Conservation (phyloP, 1,140 invertebrate species). For the Drosophila bocqueti region DNA sequence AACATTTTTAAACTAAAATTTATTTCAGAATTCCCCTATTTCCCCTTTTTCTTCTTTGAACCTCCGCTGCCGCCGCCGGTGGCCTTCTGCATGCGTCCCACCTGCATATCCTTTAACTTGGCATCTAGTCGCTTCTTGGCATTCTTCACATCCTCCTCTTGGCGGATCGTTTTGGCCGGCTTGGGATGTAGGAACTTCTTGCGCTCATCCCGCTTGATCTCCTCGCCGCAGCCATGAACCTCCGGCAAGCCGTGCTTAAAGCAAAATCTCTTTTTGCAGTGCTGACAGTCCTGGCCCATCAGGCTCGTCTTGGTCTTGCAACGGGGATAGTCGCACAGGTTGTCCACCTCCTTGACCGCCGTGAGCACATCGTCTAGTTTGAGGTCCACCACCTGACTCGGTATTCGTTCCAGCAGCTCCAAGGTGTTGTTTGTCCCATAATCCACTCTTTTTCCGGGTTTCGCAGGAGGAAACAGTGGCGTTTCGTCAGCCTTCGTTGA, state of each 20-base stretch:
- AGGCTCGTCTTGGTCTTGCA: slow-evolving; percentile 81
- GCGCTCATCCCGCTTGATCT: slow-evolving; percentile 70
- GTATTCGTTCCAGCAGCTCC: slow-evolving; percentile 75
- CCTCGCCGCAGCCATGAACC: slow-evolving; percentile 79
- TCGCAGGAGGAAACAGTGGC: slow-evolving; percentile 65
- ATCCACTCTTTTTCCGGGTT: slow-evolving; percentile 59
- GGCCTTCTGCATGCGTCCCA: slow-evolving; percentile 72
- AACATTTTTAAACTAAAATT: slow-evolving; percentile 4
- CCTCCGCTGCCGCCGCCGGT: slow-evolving; percentile 5
- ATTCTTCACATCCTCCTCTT: slow-evolving; percentile 73
- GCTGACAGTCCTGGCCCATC: slow-evolving; percentile 78
- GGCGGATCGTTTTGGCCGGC: slow-evolving; percentile 66
- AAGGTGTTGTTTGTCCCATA: slow-evolving; percentile 82
- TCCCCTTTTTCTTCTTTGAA: slow-evolving; percentile 67
- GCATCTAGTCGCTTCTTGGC: slow-evolving; percentile 75
- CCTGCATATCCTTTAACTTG: slow-evolving; percentile 83
- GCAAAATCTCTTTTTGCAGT: slow-evolving; percentile 76
- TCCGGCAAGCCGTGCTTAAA: slow-evolving; percentile 83
- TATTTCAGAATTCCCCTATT: slow-evolving; percentile 1
- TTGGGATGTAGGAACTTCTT: slow-evolving; percentile 81
- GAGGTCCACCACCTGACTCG: slow-evolving; percentile 73
- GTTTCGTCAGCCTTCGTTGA: slow-evolving; percentile 29
- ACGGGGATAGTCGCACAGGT: slow-evolving; percentile 70
- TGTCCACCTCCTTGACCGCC: slow-evolving; percentile 79
- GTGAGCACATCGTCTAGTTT: slow-evolving; percentile 79